Conservation (phyloP, 2,797 vertebrate species). For the Spea hammondii region DNA sequence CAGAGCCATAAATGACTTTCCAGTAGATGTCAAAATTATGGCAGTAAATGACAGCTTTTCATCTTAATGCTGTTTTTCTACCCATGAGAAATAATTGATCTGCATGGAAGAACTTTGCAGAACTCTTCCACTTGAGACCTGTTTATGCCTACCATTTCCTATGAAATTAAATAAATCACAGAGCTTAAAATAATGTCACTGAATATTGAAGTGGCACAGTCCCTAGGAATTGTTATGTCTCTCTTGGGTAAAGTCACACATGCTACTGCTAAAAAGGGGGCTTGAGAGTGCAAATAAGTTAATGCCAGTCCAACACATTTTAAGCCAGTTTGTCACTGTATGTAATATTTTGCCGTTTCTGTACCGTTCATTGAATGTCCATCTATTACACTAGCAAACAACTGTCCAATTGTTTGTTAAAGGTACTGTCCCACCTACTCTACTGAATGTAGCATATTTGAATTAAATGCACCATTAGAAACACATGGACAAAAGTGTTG, state of each 20-base stretch:
- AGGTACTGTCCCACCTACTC: too few species aligned
- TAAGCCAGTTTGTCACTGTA: neutral
- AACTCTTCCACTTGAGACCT: constrained; percentile 18
- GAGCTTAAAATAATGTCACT: constrained; percentile 18
- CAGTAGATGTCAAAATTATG: constrained; percentile 40
- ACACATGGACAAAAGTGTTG: too few species aligned
- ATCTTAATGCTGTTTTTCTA: constrained; percentile 50
- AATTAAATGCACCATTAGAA: too few species aligned
- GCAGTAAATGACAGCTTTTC: constrained; percentile 52
- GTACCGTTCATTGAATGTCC: too few species aligned
- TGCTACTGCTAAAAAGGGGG: constrained; percentile 1
- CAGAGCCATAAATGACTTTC: constrained; percentile 39
- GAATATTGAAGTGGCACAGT: constrained; percentile 36
- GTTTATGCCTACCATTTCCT: constrained; percentile 27
- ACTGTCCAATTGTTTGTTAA: too few species aligned
- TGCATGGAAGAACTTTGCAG: constrained; percentile 45
- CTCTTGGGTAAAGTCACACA: constrained; percentile 16
- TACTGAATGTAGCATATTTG: too few species aligned
- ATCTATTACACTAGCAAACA: too few species aligned
- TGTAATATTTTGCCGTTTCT: too few species aligned
- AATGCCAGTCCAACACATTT: neutral
- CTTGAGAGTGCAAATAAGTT: constrained; percentile 7
- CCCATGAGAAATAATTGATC: constrained; percentile 56
- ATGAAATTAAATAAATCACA: constrained; percentile 31
- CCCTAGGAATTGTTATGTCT: constrained; percentile 28